Evolutionary conservation across 2,113 vertebrate genomes (phyloP).

Genomic region (Mola mola): DNA sequence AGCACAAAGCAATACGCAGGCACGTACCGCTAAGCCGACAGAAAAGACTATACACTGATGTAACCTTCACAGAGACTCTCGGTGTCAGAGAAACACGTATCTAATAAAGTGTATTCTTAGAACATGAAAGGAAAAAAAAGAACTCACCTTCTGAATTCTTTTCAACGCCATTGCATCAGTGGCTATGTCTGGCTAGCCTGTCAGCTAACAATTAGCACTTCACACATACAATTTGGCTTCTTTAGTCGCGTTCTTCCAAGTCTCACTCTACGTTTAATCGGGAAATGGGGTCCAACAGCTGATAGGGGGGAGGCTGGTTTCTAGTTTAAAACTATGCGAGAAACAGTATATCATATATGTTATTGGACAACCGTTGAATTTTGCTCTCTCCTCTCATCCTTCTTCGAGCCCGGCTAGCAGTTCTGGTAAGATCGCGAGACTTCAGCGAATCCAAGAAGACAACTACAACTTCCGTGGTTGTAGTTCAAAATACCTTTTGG

Average conservation of each 20-base stretch:
- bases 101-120: not conserved
- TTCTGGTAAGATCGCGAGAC: slow-evolving; percentile 72
- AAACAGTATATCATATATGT: slow-evolving; percentile 4
- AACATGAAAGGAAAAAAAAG: slow-evolving; percentile 30
- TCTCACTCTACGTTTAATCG: slow-evolving; percentile 28
- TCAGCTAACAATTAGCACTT: slow-evolving; percentile 73
- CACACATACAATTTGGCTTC: slow-evolving; percentile 71
- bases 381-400: slow-evolving; percentile 62
- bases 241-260: slow-evolving; percentile 50
- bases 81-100: not conserved
- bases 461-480: not conserved
- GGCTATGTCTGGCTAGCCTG: slow-evolving; percentile 75
- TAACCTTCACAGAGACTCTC: not conserved
- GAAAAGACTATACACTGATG: not conserved
- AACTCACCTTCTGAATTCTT: slow-evolving; percentile 87
- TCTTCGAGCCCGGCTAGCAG: slow-evolving; percentile 37
- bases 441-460: not conserved
- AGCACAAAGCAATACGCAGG: slow-evolving; percentile 32
- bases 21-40: not conserved
- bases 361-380: slow-evolving; percentile 19
- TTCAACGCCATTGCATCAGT: slow-evolving; percentile 85
- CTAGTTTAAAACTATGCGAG: not conserved
- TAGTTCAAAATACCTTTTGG: no score
- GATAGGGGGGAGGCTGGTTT: slow-evolving; percentile 4
- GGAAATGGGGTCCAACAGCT: slow-evolving; percentile 14